Conservation (phyloP, 2,888 invertebrate species). For the Nephrotoma appendiculata region DNA sequence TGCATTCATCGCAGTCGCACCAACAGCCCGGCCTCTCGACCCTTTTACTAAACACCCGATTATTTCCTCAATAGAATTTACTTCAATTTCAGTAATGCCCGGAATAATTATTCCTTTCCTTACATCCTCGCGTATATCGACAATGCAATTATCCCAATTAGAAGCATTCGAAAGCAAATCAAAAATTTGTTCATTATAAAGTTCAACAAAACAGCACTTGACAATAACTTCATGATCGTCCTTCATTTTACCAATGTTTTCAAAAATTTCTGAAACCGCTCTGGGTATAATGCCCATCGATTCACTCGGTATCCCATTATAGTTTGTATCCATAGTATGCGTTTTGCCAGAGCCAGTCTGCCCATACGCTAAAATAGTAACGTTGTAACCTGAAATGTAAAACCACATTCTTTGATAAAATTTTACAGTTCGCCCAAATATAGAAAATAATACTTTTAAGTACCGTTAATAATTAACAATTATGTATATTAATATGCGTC, state of each 20-base stretch:
- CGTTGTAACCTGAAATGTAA: conserved; percentile 60
- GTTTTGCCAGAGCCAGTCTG: conserved; percentile 94
- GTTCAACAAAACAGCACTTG: conserved; percentile 71
- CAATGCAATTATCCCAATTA: conserved; percentile 49
- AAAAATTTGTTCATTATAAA: conserved; percentile 79
- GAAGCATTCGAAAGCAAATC: conserved; percentile 60
- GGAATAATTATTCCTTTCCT: conserved; percentile 46
- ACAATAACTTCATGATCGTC: conserved; percentile 37
- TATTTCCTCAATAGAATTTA: conserved; percentile 47
- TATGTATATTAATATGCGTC: neutral
- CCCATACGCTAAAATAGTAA: conserved; percentile 87
- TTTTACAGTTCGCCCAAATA: too few relatives aligned
- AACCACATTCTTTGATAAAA: too few relatives aligned
- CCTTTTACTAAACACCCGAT: conserved; percentile 54
- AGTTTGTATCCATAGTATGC: conserved; percentile 80
- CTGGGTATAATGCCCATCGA: conserved; percentile 75
- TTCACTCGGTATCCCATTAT: conserved; percentile 43
- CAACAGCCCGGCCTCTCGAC: conserved; percentile 63
- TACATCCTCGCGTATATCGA: conserved; percentile 70
- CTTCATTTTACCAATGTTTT: conserved; percentile 34
- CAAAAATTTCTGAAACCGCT: conserved; percentile 69
- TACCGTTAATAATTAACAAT: too few relatives aligned
- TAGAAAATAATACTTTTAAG: too few relatives aligned
- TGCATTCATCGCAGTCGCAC: conserved; percentile 83
- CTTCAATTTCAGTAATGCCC: conserved; percentile 46